Conservation (phyloP, 2,113 vertebrate species). For the Lepus europaeus region DNA sequence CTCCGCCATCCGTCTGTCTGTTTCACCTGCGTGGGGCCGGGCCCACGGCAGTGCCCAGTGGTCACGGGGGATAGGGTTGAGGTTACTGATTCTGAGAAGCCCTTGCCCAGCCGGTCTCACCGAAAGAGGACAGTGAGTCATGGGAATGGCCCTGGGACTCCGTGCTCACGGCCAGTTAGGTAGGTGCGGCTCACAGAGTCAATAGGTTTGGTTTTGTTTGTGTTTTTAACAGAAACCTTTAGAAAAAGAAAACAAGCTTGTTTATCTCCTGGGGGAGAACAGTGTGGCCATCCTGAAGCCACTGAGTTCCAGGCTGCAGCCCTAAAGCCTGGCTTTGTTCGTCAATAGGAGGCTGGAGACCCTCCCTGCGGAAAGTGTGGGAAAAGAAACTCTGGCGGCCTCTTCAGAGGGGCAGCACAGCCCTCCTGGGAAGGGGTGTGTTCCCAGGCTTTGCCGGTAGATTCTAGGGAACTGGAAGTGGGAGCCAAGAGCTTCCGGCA, state of each 20-base stretch:
- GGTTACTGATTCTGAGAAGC: constrained; percentile 17
- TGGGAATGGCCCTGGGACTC: neutral
- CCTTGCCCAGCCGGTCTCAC: neutral
- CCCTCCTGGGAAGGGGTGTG: neutral
- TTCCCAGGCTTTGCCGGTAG: neutral
- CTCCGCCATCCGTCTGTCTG: constrained; percentile 25
- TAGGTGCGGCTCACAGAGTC: constrained; percentile 29
- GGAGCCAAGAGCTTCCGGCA: neutral
- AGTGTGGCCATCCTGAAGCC: constrained; percentile 44
- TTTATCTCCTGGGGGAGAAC: constrained; percentile 53
- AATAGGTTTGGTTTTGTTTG: constrained; percentile 52
- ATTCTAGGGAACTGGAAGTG: neutral
- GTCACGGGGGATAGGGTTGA: neutral
- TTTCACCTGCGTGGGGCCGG: neutral
- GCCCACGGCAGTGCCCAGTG: neutral
- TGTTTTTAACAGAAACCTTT: constrained; percentile 60
- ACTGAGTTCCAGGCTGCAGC: neutral
- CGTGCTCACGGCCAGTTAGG: fast-evolving
- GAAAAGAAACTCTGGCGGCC: neutral
- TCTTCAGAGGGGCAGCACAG: neutral
- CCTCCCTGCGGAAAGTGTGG: neutral
- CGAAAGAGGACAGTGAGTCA: neutral
- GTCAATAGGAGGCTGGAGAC: neutral
- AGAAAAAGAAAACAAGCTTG: neutral
- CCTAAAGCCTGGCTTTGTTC: constrained; percentile 56